Percentiles rank a stretch among this genome's conserved stretches.
These are phyloP conservation scores for Sminthurinus aureus DNA, from an alignment of 2,888 invertebrate genomes.

Conservation along the genomic window DNA sequence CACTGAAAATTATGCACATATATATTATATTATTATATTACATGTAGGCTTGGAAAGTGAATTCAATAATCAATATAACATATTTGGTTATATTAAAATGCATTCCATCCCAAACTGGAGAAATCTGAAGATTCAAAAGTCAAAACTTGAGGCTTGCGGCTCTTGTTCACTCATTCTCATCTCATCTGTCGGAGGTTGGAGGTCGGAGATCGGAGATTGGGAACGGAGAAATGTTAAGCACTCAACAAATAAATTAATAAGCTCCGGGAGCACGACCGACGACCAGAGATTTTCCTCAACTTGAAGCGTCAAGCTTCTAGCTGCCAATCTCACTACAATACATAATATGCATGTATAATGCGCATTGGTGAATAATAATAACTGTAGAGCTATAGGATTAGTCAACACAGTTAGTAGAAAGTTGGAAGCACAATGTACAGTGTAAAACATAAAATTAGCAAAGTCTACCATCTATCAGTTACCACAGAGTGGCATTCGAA, in stretches of 20 bases:
- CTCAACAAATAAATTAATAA: conserved; percentile 14
- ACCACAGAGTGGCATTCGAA: not conserved
- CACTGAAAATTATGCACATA: not conserved
- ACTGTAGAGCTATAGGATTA: no score
- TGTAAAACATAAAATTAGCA: not conserved
- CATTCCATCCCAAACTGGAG: not conserved
- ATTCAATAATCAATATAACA: no score
- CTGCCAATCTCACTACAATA: not conserved
- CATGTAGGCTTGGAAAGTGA: not conserved
- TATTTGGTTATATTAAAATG: not conserved
- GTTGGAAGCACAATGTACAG: no score
- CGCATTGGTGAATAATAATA: not conserved
- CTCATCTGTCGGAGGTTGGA: not conserved
- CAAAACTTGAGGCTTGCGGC: not conserved
- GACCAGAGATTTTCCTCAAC: conserved; percentile 9
- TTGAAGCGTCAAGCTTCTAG: no score
- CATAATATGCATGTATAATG: not conserved
- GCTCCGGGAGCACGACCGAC: not conserved
- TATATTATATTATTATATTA: not conserved
- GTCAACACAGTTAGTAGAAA: no score
- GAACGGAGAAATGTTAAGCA: not conserved
- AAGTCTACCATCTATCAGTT: not conserved
- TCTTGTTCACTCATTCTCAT: not conserved
- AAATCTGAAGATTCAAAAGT: no score
- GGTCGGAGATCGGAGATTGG: no score